Percentiles rank a stretch among this genome's conserved stretches.
phyloP scores from a whole-genome alignment of 1,140 invertebrate species.

The Tenebrio molitor region DNA sequence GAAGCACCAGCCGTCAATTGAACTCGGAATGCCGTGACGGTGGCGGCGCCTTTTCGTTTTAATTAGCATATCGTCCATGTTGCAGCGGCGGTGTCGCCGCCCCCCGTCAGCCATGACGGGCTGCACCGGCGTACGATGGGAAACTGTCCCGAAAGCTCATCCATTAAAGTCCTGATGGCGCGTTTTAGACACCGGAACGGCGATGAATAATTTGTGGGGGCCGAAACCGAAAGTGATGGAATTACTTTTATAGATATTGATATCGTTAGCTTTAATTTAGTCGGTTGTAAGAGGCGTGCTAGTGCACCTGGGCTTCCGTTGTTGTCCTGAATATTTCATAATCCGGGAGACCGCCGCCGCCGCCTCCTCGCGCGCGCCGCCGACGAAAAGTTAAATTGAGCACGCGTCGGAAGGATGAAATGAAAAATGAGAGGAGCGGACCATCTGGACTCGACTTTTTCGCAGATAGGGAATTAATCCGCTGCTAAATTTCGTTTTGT shows the following conservation, averaged over 20 bases:
- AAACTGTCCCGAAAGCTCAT: conserved; percentile 34
- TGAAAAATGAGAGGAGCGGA: conserved; percentile 47
- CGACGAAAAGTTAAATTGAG: conserved; percentile 53
- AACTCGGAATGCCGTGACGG: not conserved
- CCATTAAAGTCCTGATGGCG: conserved; percentile 38
- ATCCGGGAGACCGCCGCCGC: conserved; percentile 42
- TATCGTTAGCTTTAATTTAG: conserved; percentile 58
- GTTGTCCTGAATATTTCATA: conserved; percentile 56
- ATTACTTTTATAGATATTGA: conserved; percentile 60
- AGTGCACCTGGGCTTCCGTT: conserved; percentile 55
- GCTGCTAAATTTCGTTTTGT: no score
- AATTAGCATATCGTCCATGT: no score
- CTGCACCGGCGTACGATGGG: conserved; percentile 3
- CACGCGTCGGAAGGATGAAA: conserved; percentile 44
- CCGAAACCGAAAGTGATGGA: conserved; percentile 54
- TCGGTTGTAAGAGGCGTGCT: conserved; percentile 51
- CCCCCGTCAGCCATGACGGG: conserved; percentile 14
- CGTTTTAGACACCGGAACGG: conserved; percentile 28
- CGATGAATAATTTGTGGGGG: conserved; percentile 51
- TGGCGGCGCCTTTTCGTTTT: conserved; percentile 9
- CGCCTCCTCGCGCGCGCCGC: not conserved
- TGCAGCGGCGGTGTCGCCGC: not conserved
- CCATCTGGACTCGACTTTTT: not conserved
- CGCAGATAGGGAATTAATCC: not conserved
- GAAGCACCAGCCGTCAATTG: no score